Evolutionary conservation across 2,113 vertebrate species (phyloP).

Genomic region (Gopherus evgoodei): DNA sequence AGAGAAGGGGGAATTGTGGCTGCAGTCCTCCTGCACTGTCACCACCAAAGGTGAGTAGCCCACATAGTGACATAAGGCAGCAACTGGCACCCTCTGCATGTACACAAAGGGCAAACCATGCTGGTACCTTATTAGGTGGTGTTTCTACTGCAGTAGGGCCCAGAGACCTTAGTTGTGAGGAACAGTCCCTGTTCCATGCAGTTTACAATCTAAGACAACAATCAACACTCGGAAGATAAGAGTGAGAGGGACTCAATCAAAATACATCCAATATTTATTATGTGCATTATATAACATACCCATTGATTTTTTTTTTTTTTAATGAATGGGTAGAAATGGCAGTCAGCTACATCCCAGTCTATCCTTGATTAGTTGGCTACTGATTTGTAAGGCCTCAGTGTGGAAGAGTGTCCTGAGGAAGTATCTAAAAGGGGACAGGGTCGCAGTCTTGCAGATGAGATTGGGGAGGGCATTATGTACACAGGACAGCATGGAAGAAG

Average conservation of each 20-base stretch:
- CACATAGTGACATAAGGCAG: fast-evolving
- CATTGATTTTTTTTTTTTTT: not conserved
- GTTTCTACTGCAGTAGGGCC: not conserved
- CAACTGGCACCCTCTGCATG: not conserved
- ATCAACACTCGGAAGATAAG: not conserved
- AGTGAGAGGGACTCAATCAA: not conserved
- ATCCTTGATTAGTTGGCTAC: not conserved
- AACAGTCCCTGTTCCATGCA: not conserved
- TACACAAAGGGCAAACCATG: not conserved
- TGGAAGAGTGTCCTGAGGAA: not conserved
- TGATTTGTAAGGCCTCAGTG: not conserved
- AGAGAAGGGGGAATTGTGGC: not conserved
- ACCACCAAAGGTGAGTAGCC: fast-evolving
- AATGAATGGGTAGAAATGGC: not conserved
- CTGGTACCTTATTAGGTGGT: not conserved
- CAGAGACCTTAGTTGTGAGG: not conserved
- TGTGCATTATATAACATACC: not conserved
- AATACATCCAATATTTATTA: not conserved
- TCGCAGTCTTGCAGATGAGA: not conserved
- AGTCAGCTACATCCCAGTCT: not conserved
- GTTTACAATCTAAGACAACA: not conserved
- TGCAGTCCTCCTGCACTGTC: fast-evolving
- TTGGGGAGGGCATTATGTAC: not conserved
- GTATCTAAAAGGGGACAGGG: not conserved
- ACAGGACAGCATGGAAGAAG: not conserved